These are phyloP conservation scores for Platysteira castanea DNA, from an alignment of 2,113 vertebrate species.

Conservation along the genomic window DNA sequence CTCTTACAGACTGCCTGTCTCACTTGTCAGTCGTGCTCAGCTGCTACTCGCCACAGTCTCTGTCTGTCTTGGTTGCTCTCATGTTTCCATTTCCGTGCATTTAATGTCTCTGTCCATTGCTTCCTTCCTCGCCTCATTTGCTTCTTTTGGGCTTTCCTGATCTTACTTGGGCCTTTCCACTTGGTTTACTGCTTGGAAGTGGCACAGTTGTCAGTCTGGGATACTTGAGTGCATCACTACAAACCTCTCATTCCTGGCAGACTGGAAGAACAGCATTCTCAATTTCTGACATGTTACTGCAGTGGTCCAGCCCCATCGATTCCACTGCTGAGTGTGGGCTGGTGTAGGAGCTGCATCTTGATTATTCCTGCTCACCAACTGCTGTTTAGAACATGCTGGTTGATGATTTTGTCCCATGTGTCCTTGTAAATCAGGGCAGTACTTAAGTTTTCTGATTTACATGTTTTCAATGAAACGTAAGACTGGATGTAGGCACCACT, in stretches of 20 bases:
- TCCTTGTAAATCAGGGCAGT: neutral
- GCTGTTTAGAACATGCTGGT: neutral
- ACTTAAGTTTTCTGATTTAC: neutral
- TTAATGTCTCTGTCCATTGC: neutral
- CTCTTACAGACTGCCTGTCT: neutral
- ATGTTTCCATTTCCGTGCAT: neutral
- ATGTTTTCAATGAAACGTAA: neutral
- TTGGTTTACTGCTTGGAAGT: neutral
- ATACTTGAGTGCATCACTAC: neutral
- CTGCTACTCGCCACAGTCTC: neutral
- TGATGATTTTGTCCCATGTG: neutral
- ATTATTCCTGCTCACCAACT: neutral
- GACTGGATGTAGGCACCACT: neutral
- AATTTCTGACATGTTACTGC: neutral
- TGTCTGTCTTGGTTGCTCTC: neutral
- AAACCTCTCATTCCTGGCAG: neutral
- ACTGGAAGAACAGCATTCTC: neutral
- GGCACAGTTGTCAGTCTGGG: neutral
- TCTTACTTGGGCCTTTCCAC: neutral
- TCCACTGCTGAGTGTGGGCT: neutral
- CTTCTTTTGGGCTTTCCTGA: conserved; percentile 5
- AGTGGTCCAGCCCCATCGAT: neutral
- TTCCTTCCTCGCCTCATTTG: neutral
- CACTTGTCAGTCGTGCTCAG: neutral
- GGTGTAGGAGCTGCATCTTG: neutral